These are phyloP conservation scores for Mus minutoides DNA, from an alignment of 2,797 vertebrate species.

Conservation along the genomic window DNA sequence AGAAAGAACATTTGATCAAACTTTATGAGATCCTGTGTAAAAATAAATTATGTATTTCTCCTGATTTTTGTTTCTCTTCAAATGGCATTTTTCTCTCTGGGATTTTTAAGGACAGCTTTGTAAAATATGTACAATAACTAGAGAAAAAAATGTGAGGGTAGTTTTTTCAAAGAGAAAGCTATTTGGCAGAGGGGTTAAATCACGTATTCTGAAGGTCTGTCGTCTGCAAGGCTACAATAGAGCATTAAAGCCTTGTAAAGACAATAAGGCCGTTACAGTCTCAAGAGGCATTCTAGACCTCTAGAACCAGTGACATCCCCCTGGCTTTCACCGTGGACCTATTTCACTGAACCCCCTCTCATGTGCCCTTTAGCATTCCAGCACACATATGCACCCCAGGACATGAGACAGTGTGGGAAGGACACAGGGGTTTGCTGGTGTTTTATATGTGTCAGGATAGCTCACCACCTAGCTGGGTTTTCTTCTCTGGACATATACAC, in stretches of 20 bases:
- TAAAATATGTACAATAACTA: slow-evolving; percentile 34
- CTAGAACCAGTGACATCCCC: background rate
- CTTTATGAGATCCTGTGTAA: background rate
- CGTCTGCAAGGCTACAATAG: background rate
- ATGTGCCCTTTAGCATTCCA: background rate
- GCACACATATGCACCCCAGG: background rate
- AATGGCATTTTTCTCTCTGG: slow-evolving; percentile 43
- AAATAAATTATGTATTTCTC: background rate
- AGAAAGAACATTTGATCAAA: background rate
- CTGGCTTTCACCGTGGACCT: background rate
- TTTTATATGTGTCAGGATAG: background rate
- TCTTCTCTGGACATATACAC: background rate
- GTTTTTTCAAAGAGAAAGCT: slow-evolving; percentile 18
- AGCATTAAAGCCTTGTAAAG: background rate
- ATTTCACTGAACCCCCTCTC: background rate
- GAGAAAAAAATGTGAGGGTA: slow-evolving; percentile 40
- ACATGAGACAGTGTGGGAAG: background rate
- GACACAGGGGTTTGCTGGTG: background rate
- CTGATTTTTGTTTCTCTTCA: slow-evolving; percentile 35
- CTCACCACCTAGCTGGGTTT: background rate
- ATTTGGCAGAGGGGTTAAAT: background rate
- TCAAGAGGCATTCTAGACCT: background rate
- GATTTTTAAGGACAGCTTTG: slow-evolving; percentile 22
- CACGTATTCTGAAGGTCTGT: background rate
- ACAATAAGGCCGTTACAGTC: background rate